Percentiles rank a stretch among this genome's conserved stretches.
Conservation (phyloP, 2,888 invertebrate genomes). For the Apamea crenata region DNA sequence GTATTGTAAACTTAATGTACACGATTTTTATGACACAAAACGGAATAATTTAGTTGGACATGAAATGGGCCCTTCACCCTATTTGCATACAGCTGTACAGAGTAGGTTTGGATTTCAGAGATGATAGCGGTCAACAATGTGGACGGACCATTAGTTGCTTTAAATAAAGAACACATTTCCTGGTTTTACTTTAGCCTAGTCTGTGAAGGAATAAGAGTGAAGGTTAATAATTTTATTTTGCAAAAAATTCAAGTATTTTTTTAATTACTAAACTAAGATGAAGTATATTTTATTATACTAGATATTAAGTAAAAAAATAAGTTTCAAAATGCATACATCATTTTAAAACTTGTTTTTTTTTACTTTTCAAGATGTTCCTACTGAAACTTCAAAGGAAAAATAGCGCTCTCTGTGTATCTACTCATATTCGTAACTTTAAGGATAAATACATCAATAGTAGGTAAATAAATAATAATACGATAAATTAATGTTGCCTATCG, state of each 20-base stretch:
- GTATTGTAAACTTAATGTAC: constrained; percentile 65
- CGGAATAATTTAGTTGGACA: constrained; percentile 78
- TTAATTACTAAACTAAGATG: too few species aligned
- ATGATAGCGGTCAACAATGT: constrained; percentile 11
- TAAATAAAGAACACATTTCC: too few species aligned
- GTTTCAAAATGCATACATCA: too few species aligned
- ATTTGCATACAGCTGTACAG: constrained; percentile 66
- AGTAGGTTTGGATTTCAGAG: constrained; percentile 50
- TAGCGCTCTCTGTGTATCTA: background rate
- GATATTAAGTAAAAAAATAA: too few species aligned
- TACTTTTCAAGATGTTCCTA: background rate
- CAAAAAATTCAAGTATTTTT: too few species aligned
- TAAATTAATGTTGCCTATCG: background rate
- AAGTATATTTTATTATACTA: too few species aligned
- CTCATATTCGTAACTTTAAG: background rate
- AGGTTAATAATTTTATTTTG: too few species aligned
- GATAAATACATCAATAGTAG: background rate
- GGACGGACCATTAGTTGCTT: too few species aligned
- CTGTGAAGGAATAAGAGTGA: too few species aligned
- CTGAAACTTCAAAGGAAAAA: background rate
- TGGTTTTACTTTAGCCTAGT: too few species aligned
- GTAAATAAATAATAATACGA: too few species aligned
- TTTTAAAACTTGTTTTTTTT: background rate
- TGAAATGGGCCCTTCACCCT: constrained; percentile 73
- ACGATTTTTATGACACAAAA: constrained; percentile 71